Evolutionary conservation across 2,888 invertebrate species (phyloP).

Genomic region (Melinaea marsaeus): DNA sequence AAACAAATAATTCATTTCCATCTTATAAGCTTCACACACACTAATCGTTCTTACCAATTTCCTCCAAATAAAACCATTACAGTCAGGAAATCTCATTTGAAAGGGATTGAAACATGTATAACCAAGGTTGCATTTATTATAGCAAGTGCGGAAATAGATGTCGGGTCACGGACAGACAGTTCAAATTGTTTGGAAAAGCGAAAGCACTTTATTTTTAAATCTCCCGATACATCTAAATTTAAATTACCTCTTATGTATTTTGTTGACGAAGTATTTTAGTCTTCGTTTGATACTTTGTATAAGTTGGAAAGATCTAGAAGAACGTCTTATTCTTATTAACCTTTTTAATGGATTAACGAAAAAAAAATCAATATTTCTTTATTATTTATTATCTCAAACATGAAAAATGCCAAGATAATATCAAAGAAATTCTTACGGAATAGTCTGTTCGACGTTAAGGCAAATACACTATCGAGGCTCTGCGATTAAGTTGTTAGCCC

Average conservation of each 20-base stretch:
- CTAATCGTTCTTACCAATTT: constrained; percentile 1
- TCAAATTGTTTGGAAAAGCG: constrained; percentile 10
- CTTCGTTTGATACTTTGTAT: not conserved
- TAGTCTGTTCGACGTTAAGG: too few relatives aligned
- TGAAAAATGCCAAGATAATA: too few relatives aligned
- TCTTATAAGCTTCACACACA: not conserved
- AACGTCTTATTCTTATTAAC: too few relatives aligned
- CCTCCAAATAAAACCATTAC: constrained; percentile 7
- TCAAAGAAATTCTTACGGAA: too few relatives aligned
- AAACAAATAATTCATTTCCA: not conserved
- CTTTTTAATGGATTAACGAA: too few relatives aligned
- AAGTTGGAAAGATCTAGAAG: too few relatives aligned
- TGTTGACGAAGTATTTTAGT: not conserved
- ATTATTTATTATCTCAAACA: too few relatives aligned
- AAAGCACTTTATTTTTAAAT: constrained; percentile 18
- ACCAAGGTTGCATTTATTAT: constrained; percentile 6
- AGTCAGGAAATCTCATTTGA: constrained; percentile 5
- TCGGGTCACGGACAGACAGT: constrained; percentile 15
- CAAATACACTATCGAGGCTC: too few relatives aligned
- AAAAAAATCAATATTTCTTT: too few relatives aligned
- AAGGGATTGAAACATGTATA: constrained; percentile 7
- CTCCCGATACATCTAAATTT: not conserved
- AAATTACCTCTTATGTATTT: not conserved
- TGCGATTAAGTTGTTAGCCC: too few relatives aligned
- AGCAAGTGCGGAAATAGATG: constrained; percentile 16